These are phyloP conservation scores for Monopis laevigella DNA, from an alignment of 2,888 invertebrate species.

Conservation along the genomic window DNA sequence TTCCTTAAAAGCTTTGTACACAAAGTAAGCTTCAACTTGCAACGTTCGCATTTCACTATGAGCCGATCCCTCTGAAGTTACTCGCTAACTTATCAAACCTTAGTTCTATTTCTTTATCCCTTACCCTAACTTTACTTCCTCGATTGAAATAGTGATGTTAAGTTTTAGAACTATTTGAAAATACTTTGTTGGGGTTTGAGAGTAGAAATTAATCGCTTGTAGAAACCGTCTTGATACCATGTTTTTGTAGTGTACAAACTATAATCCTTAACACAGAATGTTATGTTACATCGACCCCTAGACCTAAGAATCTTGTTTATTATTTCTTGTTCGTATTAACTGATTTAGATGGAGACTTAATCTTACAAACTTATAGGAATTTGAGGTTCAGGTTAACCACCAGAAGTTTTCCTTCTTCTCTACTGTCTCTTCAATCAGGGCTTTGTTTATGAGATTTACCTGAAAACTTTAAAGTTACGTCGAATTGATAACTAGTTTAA, in stretches of 20 bases:
- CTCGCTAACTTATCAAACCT: not conserved
- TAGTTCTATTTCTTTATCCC: not conserved
- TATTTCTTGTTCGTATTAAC: not conserved
- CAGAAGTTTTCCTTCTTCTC: too few species aligned
- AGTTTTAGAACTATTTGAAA: not conserved
- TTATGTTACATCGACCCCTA: not conserved
- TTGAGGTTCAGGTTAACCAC: too few species aligned
- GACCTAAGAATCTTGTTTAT: not conserved
- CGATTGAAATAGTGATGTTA: not conserved
- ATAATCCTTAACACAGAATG: not conserved
- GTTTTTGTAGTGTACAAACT: not conserved
- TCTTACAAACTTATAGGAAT: too few species aligned
- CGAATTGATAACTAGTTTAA: too few species aligned
- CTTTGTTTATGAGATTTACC: too few species aligned
- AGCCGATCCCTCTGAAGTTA: slow-evolving; percentile 3
- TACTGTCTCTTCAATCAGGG: too few species aligned
- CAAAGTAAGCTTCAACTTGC: slow-evolving; percentile 11
- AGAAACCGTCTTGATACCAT: not conserved
- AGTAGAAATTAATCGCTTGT: not conserved
- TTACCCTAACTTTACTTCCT: not conserved
- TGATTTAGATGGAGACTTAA: not conserved
- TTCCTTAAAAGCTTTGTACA: slow-evolving; percentile 34
- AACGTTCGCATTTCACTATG: slow-evolving; percentile 10
- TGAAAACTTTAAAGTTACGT: too few species aligned
- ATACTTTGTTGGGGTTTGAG: not conserved